Conservation (phyloP, 2,888 invertebrate genomes). For the Ophraella communa region DNA sequence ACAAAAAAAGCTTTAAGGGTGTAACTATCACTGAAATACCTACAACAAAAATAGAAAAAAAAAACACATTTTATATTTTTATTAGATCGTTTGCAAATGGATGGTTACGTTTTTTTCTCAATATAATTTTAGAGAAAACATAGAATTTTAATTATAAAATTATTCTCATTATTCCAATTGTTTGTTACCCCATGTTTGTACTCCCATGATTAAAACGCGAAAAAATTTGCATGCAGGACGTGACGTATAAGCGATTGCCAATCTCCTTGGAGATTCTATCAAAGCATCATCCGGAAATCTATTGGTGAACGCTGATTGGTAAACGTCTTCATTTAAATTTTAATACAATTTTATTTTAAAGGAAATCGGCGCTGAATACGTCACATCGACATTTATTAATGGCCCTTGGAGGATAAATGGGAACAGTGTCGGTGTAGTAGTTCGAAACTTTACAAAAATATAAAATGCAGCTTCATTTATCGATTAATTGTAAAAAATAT, state of each 20-base stretch:
- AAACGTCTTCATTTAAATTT: constrained; percentile 61
- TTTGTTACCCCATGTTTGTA: not conserved
- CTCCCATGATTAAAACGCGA: not conserved
- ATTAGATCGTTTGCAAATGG: too few relatives aligned
- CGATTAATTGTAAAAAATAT: too few relatives aligned
- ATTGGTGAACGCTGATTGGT: constrained; percentile 59
- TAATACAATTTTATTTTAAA: constrained; percentile 55
- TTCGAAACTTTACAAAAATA: too few relatives aligned
- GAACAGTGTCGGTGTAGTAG: constrained; percentile 35
- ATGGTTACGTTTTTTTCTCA: too few relatives aligned
- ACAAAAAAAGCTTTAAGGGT: not conserved
- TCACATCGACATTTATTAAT: constrained; percentile 44
- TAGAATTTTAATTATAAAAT: too few relatives aligned
- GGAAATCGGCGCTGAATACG: constrained; percentile 48
- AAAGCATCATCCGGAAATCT: constrained; percentile 55
- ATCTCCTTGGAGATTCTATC: constrained; percentile 56
- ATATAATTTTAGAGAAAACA: too few relatives aligned
- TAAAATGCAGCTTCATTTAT: too few relatives aligned
- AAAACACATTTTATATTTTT: too few relatives aligned
- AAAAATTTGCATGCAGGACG: constrained; percentile 59
- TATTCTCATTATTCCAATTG: too few relatives aligned
- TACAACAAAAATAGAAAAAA: not conserved
- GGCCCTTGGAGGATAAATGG: constrained; percentile 23
- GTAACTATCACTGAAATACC: not conserved
- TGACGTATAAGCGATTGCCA: constrained; percentile 60